Conservation (phyloP, 92 coral and sea anemone species). For the Diadumene lineata region DNA sequence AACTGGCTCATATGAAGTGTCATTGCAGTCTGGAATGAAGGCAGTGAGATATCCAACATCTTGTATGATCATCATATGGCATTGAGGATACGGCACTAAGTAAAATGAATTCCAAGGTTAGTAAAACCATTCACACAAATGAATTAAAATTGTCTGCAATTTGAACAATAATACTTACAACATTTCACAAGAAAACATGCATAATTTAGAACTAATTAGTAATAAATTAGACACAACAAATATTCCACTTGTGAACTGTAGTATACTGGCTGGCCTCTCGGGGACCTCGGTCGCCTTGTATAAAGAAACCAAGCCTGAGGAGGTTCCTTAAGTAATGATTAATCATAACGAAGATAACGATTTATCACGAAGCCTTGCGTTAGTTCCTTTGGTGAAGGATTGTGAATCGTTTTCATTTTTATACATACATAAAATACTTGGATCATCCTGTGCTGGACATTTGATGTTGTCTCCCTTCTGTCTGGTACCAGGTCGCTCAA, state of each 20-base stretch:
- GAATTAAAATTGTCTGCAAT: no score
- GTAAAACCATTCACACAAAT: neutral
- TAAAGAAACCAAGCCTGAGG: neutral
- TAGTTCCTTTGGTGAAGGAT: no score
- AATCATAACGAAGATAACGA: neutral
- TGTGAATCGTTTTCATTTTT: no score
- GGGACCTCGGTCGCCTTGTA: neutral
- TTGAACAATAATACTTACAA: no score
- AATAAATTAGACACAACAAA: no score
- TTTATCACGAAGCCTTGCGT: no score
- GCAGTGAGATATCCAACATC: constrained; percentile 57
- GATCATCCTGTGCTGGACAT: constrained; percentile 25
- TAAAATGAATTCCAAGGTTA: neutral
- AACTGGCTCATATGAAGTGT: constrained; percentile 35
- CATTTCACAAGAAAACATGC: no score
- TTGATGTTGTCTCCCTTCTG: constrained; percentile 22
- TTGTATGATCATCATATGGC: constrained; percentile 12
- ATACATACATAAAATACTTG: neutral
- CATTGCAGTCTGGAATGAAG: constrained; percentile 57
- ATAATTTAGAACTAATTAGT: no score
- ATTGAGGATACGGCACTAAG: constrained; percentile 20
- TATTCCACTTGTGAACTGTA: no score
- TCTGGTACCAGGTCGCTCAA: constrained; percentile 58
- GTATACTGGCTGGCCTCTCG: no score
- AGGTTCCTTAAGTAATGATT: neutral